Evolutionary conservation across 2,113 vertebrate species (phyloP), one percentile per base, ranked within the genome.

Genomic region (Cervus canadensis): DNA sequence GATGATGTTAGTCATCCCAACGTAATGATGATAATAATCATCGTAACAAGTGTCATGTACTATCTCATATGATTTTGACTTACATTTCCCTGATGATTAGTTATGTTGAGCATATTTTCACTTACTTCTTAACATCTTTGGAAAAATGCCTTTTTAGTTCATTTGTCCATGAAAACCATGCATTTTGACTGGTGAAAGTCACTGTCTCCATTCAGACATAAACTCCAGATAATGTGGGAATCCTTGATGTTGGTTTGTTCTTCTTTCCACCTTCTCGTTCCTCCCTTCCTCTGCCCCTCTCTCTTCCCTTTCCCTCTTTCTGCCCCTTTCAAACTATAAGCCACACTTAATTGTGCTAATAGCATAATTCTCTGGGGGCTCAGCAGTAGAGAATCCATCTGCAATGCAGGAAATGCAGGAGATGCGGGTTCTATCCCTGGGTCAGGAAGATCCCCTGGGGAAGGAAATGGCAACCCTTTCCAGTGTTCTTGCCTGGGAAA

Each of bases 381-480:
- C 64, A 67, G 33, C 64, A 21, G 33, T 67, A 36, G 8, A 36
- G 17, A 67, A 67, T 67, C 33, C 33, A 67, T 10, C 64, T 67
- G 33, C 17, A 67, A 36, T 21, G 33, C 33, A 67, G 9, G 64
- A n/a, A n/a, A 36, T 67, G 64, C 17, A 19, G 2, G 64, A 67
- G 64, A 36, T n/a, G 64, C 0, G 1, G 16, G 33, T n/a, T n/a
- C 62, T n/a, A n/a, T n/a, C 16, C 7, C 7, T 67, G 64, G 8
- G 4, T 67, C 64, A 67, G 33, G 16, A 67, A 67, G 33, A 16
- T 67, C 33, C 16, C 16, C 33, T 67, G 64, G 64, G 64, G 64
- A 19, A 67, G 17, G 33, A 67, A 67, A 67, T 67, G 62, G 64
- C 64, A 67, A 5, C 64, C 33, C 64, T 67, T 33, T 67, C 64